phyloP scores from a whole-genome alignment of 1,140 invertebrate genomes.

The Drosophila athabasca region DNA sequence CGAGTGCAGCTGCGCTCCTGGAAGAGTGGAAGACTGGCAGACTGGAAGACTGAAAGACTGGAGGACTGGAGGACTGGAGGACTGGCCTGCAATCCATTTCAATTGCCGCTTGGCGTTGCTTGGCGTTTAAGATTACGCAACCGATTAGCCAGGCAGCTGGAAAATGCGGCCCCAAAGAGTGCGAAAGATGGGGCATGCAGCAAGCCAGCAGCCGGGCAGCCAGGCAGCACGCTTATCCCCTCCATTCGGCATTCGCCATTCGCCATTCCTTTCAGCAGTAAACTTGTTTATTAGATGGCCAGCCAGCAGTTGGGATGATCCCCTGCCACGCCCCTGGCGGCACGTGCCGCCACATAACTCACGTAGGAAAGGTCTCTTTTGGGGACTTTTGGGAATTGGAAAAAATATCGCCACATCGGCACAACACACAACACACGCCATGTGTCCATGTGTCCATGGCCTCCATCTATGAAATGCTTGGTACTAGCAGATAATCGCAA shows the following conservation, averaged over 20 bases:
- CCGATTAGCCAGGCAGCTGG: slow-evolving; percentile 76
- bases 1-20: slow-evolving; percentile 21
- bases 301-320: slow-evolving; percentile 33
- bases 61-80: slow-evolving; percentile 51
- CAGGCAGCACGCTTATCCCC: slow-evolving; percentile 24
- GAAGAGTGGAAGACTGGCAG: too few relatives aligned
- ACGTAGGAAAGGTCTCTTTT: slow-evolving; percentile 18
- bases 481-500: too few relatives aligned
- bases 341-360: slow-evolving; percentile 45
- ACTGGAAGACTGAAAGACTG: slow-evolving; percentile 53
- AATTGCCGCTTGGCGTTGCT: slow-evolving; percentile 73
- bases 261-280: slow-evolving; percentile 19
- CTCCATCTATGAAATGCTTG: background rate
- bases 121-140: slow-evolving; percentile 80
- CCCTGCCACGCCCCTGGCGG: slow-evolving; percentile 24
- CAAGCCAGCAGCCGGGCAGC: background rate
- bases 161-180: slow-evolving; percentile 57
- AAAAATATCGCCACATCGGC: background rate
- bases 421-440: background rate
- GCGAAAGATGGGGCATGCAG: slow-evolving; percentile 24
- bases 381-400: background rate
- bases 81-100: slow-evolving; percentile 70
- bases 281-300: slow-evolving; percentile 78
- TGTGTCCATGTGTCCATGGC: background rate
- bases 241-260: background rate